Base-by-base conservation (phyloP, 23 tunicate genomes). In the Oikopleura dioica region DNA sequence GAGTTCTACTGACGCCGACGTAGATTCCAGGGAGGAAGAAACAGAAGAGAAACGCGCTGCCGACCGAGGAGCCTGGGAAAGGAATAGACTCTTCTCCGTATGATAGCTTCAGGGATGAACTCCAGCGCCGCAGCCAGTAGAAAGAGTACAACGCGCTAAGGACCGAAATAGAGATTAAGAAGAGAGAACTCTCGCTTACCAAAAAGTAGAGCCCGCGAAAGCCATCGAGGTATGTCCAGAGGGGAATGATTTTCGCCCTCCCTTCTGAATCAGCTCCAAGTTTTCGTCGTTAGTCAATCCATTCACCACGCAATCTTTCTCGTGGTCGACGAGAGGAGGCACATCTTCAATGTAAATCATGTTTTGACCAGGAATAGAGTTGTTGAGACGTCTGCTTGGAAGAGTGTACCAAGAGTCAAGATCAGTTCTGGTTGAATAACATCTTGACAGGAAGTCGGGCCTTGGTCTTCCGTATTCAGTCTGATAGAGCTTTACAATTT, bases 161-260 rank as follows among this genome's bases (percentile, higher is more conserved):
- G n/a, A n/a, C n/a, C n/a, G n/a, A n/a, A n/a, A n/a, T n/a, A n/a
- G n/a, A n/a, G n/a, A n/a, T n/a, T n/a, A n/a, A n/a, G n/a, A n/a
- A n/a, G n/a, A n/a, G n/a, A n/a, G n/a, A n/a, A n/a, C n/a, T n/a
- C n/a, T n/a, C n/a, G n/a, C n/a, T n/a, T n/a, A n/a, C n/a, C n/a
- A 63, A 23, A 23, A 63, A 24, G 72, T 63, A 2, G 72, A 24
- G 30, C 72, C 72, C 4, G 72, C 72, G 26, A 63, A 63, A 4
- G 72, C 30, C 4, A 63, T 12, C 33, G 72, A 63, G 30, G 72
- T 63, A 28, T 63, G 72, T 31, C 72, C 72, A 63, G 72, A 63
- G 33, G 72, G 72, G 26, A 63, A 63, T 21, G 72, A 63, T 23
- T 31, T 23, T 21, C 72, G 72, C 2, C 72, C 72, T 12, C 72